Conservation (phyloP, 2,888 invertebrate genomes). For the Pandemis heparana region DNA sequence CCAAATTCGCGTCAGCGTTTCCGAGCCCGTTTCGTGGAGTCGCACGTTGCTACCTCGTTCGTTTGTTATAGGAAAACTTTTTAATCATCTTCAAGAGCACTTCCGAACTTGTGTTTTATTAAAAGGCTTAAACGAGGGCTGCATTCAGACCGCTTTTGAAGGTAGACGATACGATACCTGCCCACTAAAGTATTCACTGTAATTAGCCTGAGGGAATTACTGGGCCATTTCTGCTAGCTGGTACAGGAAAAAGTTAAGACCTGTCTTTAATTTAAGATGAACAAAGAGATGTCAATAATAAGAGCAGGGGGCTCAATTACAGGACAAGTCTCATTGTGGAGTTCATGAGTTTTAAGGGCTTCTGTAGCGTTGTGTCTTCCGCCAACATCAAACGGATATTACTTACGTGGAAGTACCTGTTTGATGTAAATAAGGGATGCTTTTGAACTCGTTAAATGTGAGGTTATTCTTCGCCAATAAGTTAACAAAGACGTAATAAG, state of each 20-base stretch:
- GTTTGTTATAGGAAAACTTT: slow-evolving; percentile 34
- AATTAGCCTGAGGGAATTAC: slow-evolving; percentile 44
- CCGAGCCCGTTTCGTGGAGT: slow-evolving; percentile 53
- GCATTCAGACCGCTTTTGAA: slow-evolving; percentile 26
- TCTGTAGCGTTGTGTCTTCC: not conserved
- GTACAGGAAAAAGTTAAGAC: slow-evolving; percentile 70
- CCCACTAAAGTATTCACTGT: slow-evolving; percentile 42
- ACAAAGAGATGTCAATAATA: slow-evolving; percentile 77
- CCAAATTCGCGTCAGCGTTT: slow-evolving; percentile 59
- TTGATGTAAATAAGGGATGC: not conserved
- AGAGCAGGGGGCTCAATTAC: slow-evolving; percentile 62
- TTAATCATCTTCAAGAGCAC: slow-evolving; percentile 33
- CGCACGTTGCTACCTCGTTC: slow-evolving; percentile 47
- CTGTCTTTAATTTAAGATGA: slow-evolving; percentile 78
- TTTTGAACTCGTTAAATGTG: not conserved
- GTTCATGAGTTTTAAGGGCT: not conserved
- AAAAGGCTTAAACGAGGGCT: slow-evolving; percentile 20
- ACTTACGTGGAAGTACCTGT: not conserved
- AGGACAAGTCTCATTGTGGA: not conserved
- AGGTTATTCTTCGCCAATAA: not conserved
- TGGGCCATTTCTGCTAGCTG: slow-evolving; percentile 46
- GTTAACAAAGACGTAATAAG: not conserved
- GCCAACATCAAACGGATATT: slow-evolving; percentile 2
- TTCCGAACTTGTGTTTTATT: slow-evolving; percentile 39
- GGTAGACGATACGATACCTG: slow-evolving; percentile 38